These are phyloP conservation scores for Heliconius himera DNA, from an alignment of 1,140 invertebrate genomes.

Conservation along the genomic window DNA sequence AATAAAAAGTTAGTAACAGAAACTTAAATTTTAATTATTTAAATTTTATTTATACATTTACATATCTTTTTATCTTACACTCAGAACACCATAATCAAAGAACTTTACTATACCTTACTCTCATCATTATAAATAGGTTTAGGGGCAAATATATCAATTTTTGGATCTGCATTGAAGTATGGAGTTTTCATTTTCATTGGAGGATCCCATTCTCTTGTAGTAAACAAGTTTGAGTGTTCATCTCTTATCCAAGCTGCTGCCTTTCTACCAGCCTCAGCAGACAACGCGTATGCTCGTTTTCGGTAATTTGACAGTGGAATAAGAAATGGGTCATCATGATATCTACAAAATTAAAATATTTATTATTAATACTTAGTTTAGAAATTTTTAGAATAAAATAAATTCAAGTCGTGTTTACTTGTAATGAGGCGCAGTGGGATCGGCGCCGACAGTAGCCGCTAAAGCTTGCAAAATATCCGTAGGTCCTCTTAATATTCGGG, in stretches of 20 bases:
- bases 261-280: constrained; percentile 93
- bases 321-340: constrained; percentile 94
- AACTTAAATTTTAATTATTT: no score
- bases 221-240: constrained; percentile 89
- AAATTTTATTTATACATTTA: no score
- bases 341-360: constrained; percentile 72
- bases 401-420: constrained; percentile 73
- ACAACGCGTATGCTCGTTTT: constrained; percentile 89
- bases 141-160: constrained; percentile 87
- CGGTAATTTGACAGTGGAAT: constrained; percentile 89
- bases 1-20: no score
- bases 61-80: constrained; percentile 78
- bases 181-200: constrained; percentile 70
- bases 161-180: constrained; percentile 81
- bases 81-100: constrained; percentile 54
- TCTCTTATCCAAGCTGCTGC: constrained; percentile 92
- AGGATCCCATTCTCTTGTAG: constrained; percentile 87
- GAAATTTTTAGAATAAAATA: background rate
- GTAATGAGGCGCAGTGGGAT: constrained; percentile 91
- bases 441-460: constrained; percentile 87
- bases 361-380: background rate
- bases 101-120: constrained; percentile 65
- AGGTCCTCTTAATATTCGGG: constrained; percentile 87
- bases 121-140: constrained; percentile 86
- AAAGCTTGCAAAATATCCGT: constrained; percentile 93